Evolutionary conservation across 2,797 vertebrate species (phyloP).

Genomic region (Sphenopsis melanotis): DNA sequence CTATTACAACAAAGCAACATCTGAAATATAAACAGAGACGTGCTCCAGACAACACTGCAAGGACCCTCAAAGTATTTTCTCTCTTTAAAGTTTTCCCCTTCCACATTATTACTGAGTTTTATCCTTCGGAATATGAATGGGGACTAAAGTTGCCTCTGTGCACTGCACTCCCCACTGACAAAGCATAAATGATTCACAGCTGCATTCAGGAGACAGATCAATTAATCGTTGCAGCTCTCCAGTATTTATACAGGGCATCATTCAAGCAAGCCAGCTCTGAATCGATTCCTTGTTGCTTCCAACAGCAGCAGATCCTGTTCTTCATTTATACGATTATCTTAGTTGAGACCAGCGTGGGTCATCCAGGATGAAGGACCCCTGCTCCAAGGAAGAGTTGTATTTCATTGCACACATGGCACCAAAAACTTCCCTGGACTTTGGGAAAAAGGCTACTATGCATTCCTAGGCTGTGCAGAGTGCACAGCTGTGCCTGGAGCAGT

Average conservation of each 20-base stretch:
- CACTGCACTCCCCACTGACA: conserved; percentile 42
- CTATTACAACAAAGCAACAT: neutral
- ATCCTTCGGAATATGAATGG: conserved; percentile 28
- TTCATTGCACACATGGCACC: neutral
- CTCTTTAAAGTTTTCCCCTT: neutral
- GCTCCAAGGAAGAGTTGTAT: neutral
- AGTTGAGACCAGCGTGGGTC: conserved; percentile 14
- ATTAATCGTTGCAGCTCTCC: conserved; percentile 64
- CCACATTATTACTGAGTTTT: neutral
- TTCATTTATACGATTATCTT: conserved; percentile 57
- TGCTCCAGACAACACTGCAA: neutral
- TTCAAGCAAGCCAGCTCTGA: conserved; percentile 40
- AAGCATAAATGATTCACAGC: conserved; percentile 67
- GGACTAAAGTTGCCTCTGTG: neutral
- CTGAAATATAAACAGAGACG: neutral
- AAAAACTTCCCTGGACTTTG: neutral
- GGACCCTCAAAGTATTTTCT: conserved; percentile 3
- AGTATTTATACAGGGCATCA: conserved; percentile 59
- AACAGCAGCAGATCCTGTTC: conserved; percentile 53
- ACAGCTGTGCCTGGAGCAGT: neutral
- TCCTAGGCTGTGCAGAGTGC: neutral
- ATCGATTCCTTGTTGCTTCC: conserved; percentile 28
- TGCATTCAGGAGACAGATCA: conserved; percentile 48
- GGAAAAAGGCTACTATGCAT: neutral
- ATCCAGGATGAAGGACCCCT: conserved; percentile 3